Evolutionary conservation across 2,113 vertebrate species (phyloP).

Genomic region (Channa argus): DNA sequence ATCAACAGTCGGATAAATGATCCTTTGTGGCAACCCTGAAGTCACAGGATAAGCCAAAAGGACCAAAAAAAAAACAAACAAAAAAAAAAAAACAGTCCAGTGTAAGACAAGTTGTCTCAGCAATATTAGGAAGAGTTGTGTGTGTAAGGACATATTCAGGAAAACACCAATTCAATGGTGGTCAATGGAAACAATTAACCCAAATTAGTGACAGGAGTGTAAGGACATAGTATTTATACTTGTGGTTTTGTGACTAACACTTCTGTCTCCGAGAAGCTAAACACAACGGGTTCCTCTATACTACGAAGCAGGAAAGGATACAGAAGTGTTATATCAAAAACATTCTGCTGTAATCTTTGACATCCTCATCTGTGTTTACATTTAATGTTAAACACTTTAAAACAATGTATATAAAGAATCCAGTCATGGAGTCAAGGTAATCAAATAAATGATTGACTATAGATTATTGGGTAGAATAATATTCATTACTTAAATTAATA

Average conservation of each 20-base stretch:
- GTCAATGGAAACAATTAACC: constrained; percentile 63
- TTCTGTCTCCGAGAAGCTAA: constrained; percentile 11
- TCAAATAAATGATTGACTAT: too few species aligned
- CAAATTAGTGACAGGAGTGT: constrained; percentile 52
- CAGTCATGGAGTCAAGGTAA: too few species aligned
- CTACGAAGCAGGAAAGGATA: neutral
- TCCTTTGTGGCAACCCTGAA: too few species aligned
- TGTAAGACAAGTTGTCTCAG: neutral
- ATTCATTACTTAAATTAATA: too few species aligned
- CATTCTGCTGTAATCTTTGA: too few species aligned
- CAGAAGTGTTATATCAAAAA: too few species aligned
- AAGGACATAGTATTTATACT: constrained; percentile 52
- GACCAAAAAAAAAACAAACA: constrained; percentile 9
- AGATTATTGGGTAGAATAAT: too few species aligned
- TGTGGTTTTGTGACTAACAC: constrained; percentile 22
- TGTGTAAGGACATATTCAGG: constrained; percentile 8
- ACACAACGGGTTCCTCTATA: constrained; percentile 6
- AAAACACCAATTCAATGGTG: constrained; percentile 27
- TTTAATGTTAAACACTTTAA: too few species aligned
- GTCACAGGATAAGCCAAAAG: neutral
- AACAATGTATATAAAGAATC: too few species aligned
- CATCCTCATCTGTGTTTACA: too few species aligned
- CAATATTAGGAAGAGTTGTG: neutral
- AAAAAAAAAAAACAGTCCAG: neutral
- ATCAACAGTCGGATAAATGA: too few species aligned